Evolutionary conservation across 2,113 vertebrate species (phyloP), one percentile per base, ranked within the genome.

Genomic region (Megaceryle maxima): DNA sequence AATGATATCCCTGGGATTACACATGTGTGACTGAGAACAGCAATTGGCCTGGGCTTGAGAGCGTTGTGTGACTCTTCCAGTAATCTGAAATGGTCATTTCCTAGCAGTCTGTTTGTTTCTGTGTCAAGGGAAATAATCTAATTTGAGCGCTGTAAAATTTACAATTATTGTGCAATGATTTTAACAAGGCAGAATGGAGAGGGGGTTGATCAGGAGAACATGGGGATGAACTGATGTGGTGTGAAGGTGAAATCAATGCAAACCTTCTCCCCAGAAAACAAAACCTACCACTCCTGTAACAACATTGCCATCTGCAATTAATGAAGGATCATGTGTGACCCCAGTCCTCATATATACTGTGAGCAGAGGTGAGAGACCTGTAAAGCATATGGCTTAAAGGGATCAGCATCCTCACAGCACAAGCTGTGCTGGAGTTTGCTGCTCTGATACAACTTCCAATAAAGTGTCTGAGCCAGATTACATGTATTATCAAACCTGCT

Each of bases 21-120:
- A 92, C 50, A 57, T 69, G 78, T 93, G 86, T 13, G 24, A 2
- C 80, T 3, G 2, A 55, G 77, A 88, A 10, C 60, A 75, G 94
- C 77, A 84, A 76, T 69, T 95, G 95, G 92, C 87, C 77, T 89
- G 88, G 44, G 50, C 84, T 91, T 3, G 15, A 37, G 24, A 84
- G 44, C 2, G 0, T 15, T 87, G 80, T 91, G 77, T 79, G 96
- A 76, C 92, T 93, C 83, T 96, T 96, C 95, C 96, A 94, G 94
- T 96, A 93, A 94, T 93, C 92, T 46, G 74, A 79, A 96, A 91
- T 89, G 94, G 94, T 94, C 94, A 97, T 97, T 97, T 97, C 96
- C 96, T 96, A 96, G 94, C 95, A 96, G 86, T 69, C 80, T 95
- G 81, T 92, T 93, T 96, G 90, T 96, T 96, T 95, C 94, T 94